These are phyloP conservation scores for Triplophysa rosa DNA, from an alignment of 2,113 vertebrate species.

Conservation along the genomic window DNA sequence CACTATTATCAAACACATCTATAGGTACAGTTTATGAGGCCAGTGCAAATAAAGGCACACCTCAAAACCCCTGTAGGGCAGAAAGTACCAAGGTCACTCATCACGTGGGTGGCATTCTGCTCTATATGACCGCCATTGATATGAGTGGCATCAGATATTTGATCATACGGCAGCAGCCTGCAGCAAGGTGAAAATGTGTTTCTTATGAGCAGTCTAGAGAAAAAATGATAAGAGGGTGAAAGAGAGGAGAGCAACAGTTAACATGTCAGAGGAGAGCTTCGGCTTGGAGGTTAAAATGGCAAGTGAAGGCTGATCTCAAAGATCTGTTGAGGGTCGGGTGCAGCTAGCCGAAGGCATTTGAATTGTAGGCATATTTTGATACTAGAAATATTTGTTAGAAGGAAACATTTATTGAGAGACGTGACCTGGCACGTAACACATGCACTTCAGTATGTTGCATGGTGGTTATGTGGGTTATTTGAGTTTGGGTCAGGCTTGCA, in stretches of 20 bases:
- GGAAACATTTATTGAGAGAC: background rate
- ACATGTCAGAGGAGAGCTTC: slow-evolving; percentile 12
- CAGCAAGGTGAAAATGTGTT: slow-evolving; percentile 45
- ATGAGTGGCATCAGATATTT: slow-evolving; percentile 36
- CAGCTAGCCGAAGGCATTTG: background rate
- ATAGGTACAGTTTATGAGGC: background rate
- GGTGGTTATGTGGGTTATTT: too few relatives aligned
- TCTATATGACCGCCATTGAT: slow-evolving; percentile 7
- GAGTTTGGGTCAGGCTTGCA: too few relatives aligned
- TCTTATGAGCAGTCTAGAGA: slow-evolving; percentile 38
- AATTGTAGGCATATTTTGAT: background rate
- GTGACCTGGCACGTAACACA: too few relatives aligned
- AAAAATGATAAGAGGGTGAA: slow-evolving; percentile 31
- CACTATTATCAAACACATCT: background rate
- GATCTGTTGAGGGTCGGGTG: background rate
- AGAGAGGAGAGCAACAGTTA: slow-evolving; percentile 18
- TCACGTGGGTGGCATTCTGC: slow-evolving; percentile 28
- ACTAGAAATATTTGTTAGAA: background rate
- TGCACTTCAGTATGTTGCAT: too few relatives aligned
- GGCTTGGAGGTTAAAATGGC: background rate
- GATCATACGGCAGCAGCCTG: slow-evolving; percentile 27
- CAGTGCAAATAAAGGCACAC: background rate
- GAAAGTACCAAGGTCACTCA: slow-evolving; percentile 11
- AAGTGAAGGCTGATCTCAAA: background rate
- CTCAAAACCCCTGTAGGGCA: background rate